phyloP scores from a whole-genome alignment of 1,140 invertebrate genomes.

The Steinernema khuongi region DNA sequence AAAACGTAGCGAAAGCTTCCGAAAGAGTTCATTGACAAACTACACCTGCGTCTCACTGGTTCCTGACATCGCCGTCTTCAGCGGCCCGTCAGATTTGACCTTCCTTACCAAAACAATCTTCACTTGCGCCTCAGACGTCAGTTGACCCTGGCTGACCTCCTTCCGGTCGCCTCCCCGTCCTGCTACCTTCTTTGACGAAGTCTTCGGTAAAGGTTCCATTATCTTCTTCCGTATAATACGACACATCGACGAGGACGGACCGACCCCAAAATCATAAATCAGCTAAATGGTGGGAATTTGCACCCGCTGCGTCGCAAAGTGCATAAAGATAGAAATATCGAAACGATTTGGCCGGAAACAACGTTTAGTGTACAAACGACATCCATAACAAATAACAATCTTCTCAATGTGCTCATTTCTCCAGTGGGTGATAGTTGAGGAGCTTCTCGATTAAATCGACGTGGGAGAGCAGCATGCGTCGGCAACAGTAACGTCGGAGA shows the following conservation, averaged over 20 bases:
- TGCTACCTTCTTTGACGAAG: background rate
- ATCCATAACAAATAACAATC: background rate
- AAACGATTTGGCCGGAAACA: background rate
- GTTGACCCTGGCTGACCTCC: background rate
- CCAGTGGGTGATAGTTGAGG: conserved; percentile 91
- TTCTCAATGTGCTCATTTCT: conserved; percentile 67
- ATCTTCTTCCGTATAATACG: background rate
- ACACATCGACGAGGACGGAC: background rate
- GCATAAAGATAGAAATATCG: background rate
- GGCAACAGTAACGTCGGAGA: conserved; percentile 91
- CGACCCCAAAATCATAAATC: no score
- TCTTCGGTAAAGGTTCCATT: no score
- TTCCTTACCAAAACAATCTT: background rate
- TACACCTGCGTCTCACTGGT: no score
- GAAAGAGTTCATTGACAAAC: no score
- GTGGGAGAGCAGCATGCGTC: conserved; percentile 93
- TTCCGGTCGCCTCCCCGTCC: background rate
- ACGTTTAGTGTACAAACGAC: background rate
- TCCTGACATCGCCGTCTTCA: background rate
- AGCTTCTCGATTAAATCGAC: conserved; percentile 98
- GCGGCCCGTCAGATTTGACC: no score
- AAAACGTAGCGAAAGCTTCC: no score
- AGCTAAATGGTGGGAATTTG: background rate
- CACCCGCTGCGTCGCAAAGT: background rate
- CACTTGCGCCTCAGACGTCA: background rate